A percentile compares a stretch with the other conserved stretches of the same genome.
Conservation (phyloP, 2,113 vertebrate species). For the Haemorhous mexicanus region DNA sequence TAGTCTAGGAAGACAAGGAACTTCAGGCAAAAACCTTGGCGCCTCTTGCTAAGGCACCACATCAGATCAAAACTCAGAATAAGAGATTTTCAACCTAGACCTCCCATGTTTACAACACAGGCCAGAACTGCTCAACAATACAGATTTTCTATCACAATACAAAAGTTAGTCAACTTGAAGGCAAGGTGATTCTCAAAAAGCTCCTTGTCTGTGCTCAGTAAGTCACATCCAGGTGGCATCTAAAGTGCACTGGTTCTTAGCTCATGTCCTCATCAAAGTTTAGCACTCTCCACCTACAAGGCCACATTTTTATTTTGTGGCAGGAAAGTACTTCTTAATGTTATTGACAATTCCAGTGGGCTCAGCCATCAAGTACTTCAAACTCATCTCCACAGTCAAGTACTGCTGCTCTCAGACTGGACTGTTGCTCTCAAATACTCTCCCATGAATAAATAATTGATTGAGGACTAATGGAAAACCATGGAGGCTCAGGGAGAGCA, state of each 20-base stretch:
- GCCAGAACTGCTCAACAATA: background rate
- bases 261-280: background rate
- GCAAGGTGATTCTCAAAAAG: background rate
- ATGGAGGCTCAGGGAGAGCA: background rate
- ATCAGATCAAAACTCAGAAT: background rate
- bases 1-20: background rate
- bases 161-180: background rate
- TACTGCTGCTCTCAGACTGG: background rate
- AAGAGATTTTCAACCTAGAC: background rate
- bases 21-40: background rate
- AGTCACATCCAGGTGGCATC: background rate
- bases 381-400: background rate
- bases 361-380: background rate
- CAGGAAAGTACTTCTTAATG: conserved; percentile 27
- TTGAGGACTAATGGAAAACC: conserved; percentile 24
- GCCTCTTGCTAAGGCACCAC: background rate
- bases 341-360: background rate
- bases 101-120: background rate
- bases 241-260: background rate
- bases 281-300: background rate
- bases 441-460: conserved; percentile 32
- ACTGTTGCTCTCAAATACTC: background rate
- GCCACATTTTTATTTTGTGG: background rate
- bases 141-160: background rate
- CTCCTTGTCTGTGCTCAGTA: background rate